These are phyloP conservation scores for Andrena praecox DNA, from an alignment of 2,888 invertebrate genomes.

Conservation along the genomic window DNA sequence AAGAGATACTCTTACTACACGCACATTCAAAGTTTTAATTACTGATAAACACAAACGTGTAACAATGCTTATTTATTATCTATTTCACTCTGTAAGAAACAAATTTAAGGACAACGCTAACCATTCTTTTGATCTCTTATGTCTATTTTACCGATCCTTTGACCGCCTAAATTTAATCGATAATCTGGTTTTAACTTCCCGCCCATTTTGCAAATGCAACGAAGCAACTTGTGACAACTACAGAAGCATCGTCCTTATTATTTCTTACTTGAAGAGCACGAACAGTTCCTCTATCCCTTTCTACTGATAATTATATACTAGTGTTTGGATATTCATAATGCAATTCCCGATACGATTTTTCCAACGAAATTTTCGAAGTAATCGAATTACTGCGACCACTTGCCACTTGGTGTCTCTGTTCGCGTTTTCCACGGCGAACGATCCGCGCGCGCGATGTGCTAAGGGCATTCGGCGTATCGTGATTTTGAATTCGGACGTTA, in stretches of 20 bases:
- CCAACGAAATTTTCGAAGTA: constrained; percentile 13
- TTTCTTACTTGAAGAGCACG: too few species aligned
- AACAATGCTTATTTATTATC: background rate
- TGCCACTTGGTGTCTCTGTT: constrained; percentile 32
- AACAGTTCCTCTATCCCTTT: background rate
- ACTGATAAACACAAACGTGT: background rate
- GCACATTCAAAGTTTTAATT: background rate
- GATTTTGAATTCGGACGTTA: constrained; percentile 44
- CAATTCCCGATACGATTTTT: background rate
- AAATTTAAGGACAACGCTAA: background rate
- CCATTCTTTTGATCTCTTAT: background rate
- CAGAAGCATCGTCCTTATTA: background rate
- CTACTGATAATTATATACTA: too few species aligned
- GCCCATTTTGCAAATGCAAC: background rate
- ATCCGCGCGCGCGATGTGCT: constrained; percentile 27
- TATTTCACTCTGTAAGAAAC: background rate
- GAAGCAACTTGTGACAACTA: background rate
- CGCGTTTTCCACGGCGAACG: constrained; percentile 17
- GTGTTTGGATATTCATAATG: background rate
- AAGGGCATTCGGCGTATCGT: constrained; percentile 2
- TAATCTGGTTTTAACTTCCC: background rate
- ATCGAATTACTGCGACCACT: background rate
- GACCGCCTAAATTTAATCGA: background rate
- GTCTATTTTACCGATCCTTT: background rate
- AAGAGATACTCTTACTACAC: too few species aligned